A percentile compares a stretch with the other conserved stretches of the same genome.
These are phyloP conservation scores for Passer montanus DNA, from an alignment of 2,113 vertebrate genomes.

Conservation along the genomic window DNA sequence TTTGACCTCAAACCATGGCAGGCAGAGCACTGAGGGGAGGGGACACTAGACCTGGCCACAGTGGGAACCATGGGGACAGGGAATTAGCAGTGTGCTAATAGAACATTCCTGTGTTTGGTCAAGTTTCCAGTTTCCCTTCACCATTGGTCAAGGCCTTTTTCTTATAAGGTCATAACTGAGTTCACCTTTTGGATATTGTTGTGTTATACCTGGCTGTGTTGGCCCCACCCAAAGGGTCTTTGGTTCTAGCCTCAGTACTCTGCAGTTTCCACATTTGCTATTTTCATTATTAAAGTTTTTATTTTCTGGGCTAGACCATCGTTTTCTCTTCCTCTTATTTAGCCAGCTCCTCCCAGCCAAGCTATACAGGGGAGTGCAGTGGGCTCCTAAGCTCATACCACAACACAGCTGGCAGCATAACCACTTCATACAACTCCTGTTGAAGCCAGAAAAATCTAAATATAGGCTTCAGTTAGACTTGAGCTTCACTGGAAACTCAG, in stretches of 20 bases:
- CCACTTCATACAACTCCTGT: neutral
- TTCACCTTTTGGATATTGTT: neutral
- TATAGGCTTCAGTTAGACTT: neutral
- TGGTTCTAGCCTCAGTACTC: neutral
- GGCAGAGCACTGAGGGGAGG: no score
- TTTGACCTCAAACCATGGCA: no score
- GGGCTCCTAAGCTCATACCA: neutral
- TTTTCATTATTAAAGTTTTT: no score
- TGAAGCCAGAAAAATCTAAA: neutral
- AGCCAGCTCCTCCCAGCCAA: no score
- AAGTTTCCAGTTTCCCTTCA: neutral
- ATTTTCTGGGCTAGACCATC: no score
- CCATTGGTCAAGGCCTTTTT: neutral
- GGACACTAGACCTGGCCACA: no score
- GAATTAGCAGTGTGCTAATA: neutral
- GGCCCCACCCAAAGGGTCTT: neutral
- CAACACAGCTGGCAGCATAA: neutral
- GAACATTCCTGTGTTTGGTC: neutral
- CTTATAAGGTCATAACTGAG: neutral
- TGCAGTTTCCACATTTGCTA: no score
- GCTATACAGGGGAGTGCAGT: no score
- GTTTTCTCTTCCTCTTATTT: no score
- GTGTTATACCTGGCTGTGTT: neutral
- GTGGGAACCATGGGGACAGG: no score
- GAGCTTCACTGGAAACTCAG: neutral